These are phyloP conservation scores for Xanthia icteritia DNA, from an alignment of 2,888 invertebrate genomes.

Conservation along the genomic window DNA sequence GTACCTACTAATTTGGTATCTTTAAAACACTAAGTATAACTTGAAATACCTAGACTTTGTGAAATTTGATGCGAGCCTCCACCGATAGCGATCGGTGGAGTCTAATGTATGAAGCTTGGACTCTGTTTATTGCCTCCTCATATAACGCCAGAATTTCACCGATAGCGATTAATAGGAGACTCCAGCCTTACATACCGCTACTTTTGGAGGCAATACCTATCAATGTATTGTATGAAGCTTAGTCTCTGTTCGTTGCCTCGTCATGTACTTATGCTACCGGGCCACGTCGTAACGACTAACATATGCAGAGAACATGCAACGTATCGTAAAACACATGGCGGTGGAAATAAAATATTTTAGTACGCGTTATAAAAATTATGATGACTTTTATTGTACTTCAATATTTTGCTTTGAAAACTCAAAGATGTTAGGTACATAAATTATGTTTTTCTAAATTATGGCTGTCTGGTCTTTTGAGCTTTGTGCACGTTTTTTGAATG, in stretches of 20 bases:
- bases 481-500: not conserved
- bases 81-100: no score
- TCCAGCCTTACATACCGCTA: not conserved
- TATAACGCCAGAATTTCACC: no score
- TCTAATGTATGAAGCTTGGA: no score
- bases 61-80: no score
- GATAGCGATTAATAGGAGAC: not conserved
- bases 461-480: not conserved
- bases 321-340: conserved; percentile 65
- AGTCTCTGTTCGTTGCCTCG: conserved; percentile 14
- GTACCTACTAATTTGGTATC: no score
- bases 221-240: no score
- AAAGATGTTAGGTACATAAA: conserved; percentile 23
- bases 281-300: conserved; percentile 50
- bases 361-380: conserved; percentile 63
- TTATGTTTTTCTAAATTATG: not conserved
- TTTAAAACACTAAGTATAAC: no score
- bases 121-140: no score
- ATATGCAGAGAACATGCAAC: conserved; percentile 61
- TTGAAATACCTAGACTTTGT: no score
- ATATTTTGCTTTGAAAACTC: conserved; percentile 39
- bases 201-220: no score
- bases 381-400: conserved; percentile 62
- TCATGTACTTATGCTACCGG: conserved; percentile 26
- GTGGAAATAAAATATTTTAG: conserved; percentile 67